Base-by-base conservation (phyloP, 1,140 invertebrate species). In the Drosophila parabipectinata region DNA sequence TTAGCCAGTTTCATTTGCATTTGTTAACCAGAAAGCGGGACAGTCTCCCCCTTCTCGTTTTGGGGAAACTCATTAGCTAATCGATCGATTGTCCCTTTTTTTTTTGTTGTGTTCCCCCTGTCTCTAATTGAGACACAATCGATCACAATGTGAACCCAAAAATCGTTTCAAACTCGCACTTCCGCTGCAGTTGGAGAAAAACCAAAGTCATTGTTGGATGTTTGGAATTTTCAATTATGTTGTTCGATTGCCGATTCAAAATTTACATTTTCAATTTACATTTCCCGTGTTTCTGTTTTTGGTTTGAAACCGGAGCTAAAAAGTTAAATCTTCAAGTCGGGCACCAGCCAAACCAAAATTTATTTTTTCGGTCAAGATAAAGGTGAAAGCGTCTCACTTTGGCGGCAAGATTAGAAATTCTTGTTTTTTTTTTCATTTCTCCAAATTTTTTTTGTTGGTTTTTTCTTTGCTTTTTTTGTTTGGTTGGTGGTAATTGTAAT, bases 211-310 rank as follows among this genome's bases (percentile, higher is more conserved):
- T 71, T 54, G 14, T 45, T 44, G 39, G 12, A n/a, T 9, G 8
- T 67, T 77, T 44, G 44, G 67, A 44, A 56, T 73, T 78, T 68
- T 82, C 79, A 82, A 82, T 82, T 82, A 83, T 28, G 26, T 28
- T 28, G 66, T 48, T 8, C 21, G 69, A 50, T 73, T 60, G 77
- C 72, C 64, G 51, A 45, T 64, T 55, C 32, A 37, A 75, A 60
- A 74, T 82, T 82, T 69, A 76, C 79, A 81, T 73, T 76, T 75
- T 58, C 30, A 39, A 64, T 64, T 69, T 54, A 53, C 60, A 74
- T 79, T 79, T 78, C 59, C 79, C 15, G 44, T 21, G 14, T 8
- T 47, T 47, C 24, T 24, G 8, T 47, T 47, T 47, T 57, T 34
- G 8, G 3, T 14, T 24, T 8, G 30, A 21, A 47, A 32, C 53